Evolutionary conservation across 2,888 invertebrate species (phyloP), one percentile per base, ranked within the genome.

Genomic region (Leptopilina syphax): DNA sequence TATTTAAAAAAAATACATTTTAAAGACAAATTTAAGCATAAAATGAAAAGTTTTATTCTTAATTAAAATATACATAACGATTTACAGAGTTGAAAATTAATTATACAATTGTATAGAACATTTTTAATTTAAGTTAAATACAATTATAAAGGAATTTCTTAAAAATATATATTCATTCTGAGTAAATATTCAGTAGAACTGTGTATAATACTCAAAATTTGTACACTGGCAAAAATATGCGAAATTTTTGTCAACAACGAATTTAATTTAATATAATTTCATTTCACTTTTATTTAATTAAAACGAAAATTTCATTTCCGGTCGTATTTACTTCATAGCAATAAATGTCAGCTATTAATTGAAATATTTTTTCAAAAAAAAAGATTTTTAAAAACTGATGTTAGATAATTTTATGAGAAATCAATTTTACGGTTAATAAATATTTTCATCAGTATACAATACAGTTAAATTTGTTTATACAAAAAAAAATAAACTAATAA

Each of bases 401-500:
- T 34, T 34, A 4, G 34, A 0, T 34, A 34, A 34, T 34, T 34
- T 34, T 34, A 34, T 34, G 34, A 34, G 4, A 34, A 34, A 4
- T 3, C 4, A 27, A 27, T 27, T 27, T 27, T 27, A 34, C 34
- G 3, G 34, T 34, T 12, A 57, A 50, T 18, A 65, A 77, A 77
- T 66, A 77, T 80, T 80, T 47, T 50, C 76, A 70, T 68, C 54
- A 24, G 47, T 70, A n/a, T 41, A 67, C 67, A 70, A 24, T 50
- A 70, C 50, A 54, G 47, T n/a, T 70, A 10, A 18, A 70, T 70
- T 70, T 70, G 47, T 70, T 50, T 70, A 18, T 4, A 50, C 47
- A 47, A 70, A 68, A 41, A 50, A n/a, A 41, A 34, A 54, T 50
- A n/a, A 70, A 70, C n/a, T 18, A 50, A 54, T 50, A 70, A 50